Evolutionary conservation across 1,140 invertebrate genomes (phyloP).

Genomic region (Littorina saxatilis): DNA sequence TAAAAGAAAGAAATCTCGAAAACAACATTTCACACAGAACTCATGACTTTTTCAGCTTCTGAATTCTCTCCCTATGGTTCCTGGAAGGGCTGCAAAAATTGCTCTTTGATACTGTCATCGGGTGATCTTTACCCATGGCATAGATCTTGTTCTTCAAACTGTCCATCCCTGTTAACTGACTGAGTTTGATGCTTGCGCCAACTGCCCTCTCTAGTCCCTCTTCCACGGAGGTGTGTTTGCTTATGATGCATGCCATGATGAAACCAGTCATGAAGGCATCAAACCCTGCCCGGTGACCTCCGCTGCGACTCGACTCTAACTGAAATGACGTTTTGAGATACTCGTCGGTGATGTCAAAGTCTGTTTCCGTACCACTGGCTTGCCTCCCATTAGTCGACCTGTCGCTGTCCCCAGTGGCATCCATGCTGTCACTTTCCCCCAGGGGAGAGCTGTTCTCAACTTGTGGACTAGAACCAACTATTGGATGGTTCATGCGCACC

Average conservation of each 20-base stretch:
- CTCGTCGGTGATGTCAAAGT: conserved; percentile 4
- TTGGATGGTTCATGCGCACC: background rate
- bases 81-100: conserved; percentile 70
- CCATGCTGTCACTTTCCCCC: background rate
- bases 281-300: conserved; percentile 75
- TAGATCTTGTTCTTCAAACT: conserved; percentile 71
- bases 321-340: conserved; percentile 29
- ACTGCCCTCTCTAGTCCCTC: conserved; percentile 28
- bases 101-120: conserved; percentile 71
- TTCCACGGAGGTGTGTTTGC: conserved; percentile 51
- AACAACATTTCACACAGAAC: no score
- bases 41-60: conserved; percentile 31
- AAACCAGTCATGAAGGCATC: conserved; percentile 79
- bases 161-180: conserved; percentile 49
- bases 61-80: conserved; percentile 66
- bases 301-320: conserved; percentile 31
- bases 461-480: background rate
- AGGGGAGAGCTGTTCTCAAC: background rate
- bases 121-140: conserved; percentile 73
- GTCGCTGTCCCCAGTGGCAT: background rate
- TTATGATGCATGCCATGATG: conserved; percentile 68
- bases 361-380: background rate
- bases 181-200: conserved; percentile 32
- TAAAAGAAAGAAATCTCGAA: no score
- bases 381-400: background rate